phyloP scores from a whole-genome alignment of 37 sponge, comb jelly and placozoan genomes.

The Diacarnus erythraeanus region DNA sequence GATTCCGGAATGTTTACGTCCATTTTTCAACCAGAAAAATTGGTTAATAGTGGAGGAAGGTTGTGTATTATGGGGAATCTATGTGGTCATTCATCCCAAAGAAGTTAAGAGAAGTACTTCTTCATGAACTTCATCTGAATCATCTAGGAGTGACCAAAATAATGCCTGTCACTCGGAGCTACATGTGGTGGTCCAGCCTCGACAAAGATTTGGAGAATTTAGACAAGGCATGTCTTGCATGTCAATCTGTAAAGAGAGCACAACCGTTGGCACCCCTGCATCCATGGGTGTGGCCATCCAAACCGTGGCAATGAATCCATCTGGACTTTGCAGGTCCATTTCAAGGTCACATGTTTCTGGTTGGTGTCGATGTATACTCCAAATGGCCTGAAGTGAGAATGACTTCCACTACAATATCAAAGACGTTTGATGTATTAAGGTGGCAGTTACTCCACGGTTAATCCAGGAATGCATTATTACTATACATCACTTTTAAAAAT shows the following conservation, averaged over 20 bases:
- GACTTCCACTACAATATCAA: neutral
- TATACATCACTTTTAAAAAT: neutral
- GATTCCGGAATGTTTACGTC: neutral
- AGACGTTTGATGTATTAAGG: neutral
- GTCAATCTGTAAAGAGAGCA: neutral
- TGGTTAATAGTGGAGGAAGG: slow-evolving; percentile 6
- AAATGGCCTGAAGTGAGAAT: too few relatives aligned
- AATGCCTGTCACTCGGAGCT: too few relatives aligned
- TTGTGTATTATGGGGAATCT: neutral
- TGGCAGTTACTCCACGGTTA: too few relatives aligned
- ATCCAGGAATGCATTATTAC: too few relatives aligned
- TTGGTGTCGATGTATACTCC: too few relatives aligned
- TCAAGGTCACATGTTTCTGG: neutral
- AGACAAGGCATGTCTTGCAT: too few relatives aligned
- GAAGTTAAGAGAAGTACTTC: neutral
- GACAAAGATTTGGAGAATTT: slow-evolving; percentile 10
- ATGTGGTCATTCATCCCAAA: neutral
- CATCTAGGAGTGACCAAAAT: slow-evolving; percentile 16
- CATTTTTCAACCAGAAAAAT: neutral
- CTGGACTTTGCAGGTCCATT: slow-evolving; percentile 10
- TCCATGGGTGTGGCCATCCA: slow-evolving; percentile 9
- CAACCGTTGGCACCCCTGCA: slow-evolving; percentile 17
- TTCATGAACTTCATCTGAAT: neutral
- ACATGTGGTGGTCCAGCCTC: slow-evolving; percentile 35
- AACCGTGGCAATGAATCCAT: slow-evolving; percentile 27